Base-by-base conservation (phyloP, 2,113 vertebrate species). In the Ochotona curzoniae region DNA sequence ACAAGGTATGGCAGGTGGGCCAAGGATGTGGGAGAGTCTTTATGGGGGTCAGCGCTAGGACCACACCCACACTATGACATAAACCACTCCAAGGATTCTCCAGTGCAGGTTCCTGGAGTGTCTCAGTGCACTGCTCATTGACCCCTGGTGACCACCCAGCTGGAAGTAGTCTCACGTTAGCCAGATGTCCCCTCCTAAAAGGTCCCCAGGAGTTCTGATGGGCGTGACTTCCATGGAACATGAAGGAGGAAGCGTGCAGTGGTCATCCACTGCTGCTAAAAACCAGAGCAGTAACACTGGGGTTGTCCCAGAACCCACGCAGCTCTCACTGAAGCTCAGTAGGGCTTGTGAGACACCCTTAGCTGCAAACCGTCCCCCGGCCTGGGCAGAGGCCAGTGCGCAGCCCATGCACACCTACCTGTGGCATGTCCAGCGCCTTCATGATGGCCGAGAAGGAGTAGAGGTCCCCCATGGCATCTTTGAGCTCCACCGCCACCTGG, bases 351-450 rank as follows among this genome's bases (percentile, higher is more conserved):
- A 78, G 38, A 44, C 38, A 44, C 38, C 38, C 38, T 44, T 44
- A 44, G 38, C 38, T 44, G 38, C 38, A 44, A 44, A 44, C 38
- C 38, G 3, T 44, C 38, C 38, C 38, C 6, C 4, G 38, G 38
- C 38, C 38, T 44, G 38, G 38, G 38, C 38, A 44, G 4, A 44
- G 38, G 38, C 38, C 38, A 44, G 38, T 18, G 54, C 54, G 14
- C 54, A 18, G 18, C 54, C 54, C 54, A 20, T 18, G 54, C 54
- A 14, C 54, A 81, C 57, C 79, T 97, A 99, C 99, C 99, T 99
- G 99, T 26, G 98, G 99, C 98, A 99, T 98, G 97, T 99, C 99
- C 95, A 99, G 98, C 23, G 99, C 99, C 97, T 99, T 99, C 99
- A 99, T 99, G 96, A 99, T 96, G 47, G 99, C 99, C 0, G 99